phyloP scores from a whole-genome alignment of 2,888 invertebrate genomes.

The Bombylius major region DNA sequence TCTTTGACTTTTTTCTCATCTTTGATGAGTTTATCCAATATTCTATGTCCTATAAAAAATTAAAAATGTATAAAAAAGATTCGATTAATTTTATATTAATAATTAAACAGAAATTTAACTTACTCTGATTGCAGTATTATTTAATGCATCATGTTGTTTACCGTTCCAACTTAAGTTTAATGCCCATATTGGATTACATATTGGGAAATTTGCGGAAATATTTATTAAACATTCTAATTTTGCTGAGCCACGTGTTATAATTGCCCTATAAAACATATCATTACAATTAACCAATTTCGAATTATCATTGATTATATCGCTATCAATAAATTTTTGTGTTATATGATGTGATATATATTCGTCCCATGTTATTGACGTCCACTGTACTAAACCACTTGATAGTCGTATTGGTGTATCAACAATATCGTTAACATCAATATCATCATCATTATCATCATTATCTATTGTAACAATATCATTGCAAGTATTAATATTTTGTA shows the following conservation, averaged over 20 bases:
- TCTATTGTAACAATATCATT: neutral
- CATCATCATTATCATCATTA: conserved; percentile 17
- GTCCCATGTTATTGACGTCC: conserved; percentile 55
- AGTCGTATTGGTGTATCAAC: conserved; percentile 37
- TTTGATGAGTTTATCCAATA: conserved; percentile 32
- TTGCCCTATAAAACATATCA: conserved; percentile 64
- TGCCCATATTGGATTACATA: conserved; percentile 62
- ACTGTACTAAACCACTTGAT: conserved; percentile 53
- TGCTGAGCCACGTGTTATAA: conserved; percentile 68
- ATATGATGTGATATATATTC: conserved; percentile 34
- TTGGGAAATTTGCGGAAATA: conserved; percentile 73
- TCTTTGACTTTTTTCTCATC: conserved; percentile 16
- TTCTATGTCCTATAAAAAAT: conserved; percentile 39
- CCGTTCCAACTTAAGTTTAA: conserved; percentile 62
- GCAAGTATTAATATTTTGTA: conserved; percentile 30
- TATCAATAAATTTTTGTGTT: conserved; percentile 38
- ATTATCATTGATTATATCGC: conserved; percentile 25
- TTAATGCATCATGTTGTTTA: conserved; percentile 42
- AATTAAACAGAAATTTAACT: conserved; percentile 13
- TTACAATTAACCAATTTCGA: conserved; percentile 40
- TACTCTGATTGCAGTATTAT: conserved; percentile 58
- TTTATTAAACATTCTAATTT: conserved; percentile 64
- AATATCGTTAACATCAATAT: conserved; percentile 36
- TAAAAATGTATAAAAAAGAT: conserved; percentile 1
- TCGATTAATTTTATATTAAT: neutral